Evolutionary conservation across 2,888 invertebrate genomes (phyloP).

Genomic region (Cataglyphis altisquamis): DNA sequence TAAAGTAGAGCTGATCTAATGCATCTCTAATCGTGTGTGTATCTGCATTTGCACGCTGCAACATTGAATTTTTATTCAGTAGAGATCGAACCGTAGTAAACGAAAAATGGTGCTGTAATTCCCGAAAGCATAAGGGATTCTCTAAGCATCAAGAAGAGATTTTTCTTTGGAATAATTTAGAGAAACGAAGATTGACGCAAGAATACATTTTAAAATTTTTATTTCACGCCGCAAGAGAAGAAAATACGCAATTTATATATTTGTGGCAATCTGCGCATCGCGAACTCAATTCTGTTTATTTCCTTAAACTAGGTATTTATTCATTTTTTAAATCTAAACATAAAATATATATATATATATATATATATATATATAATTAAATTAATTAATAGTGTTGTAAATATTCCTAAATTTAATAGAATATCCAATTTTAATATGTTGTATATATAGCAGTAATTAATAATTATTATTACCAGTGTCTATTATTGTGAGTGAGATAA

Average conservation of each 20-base stretch:
- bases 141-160: background rate
- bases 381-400: background rate
- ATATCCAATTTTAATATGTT: background rate
- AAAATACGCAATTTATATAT: background rate
- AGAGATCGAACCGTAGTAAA: conserved; percentile 17
- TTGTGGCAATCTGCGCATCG: background rate
- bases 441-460: background rate
- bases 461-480: conserved; percentile 1
- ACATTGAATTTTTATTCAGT: conserved; percentile 38
- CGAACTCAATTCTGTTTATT: background rate
- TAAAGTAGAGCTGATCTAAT: conserved; percentile 47
- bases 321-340: background rate
- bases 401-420: background rate
- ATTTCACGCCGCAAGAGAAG: background rate
- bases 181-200: background rate
- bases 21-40: conserved; percentile 13
- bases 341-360: too few species aligned
- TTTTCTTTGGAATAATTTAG: background rate
- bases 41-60: conserved; percentile 17
- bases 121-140: background rate
- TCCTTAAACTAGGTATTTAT: background rate
- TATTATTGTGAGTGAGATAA: background rate
- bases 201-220: conserved; percentile 4
- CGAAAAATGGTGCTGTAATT: conserved; percentile 16
- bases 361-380: background rate